Evolutionary conservation across 2,888 invertebrate species (phyloP), one percentile per base, ranked within the genome.

Genomic region (Eudemis profundana): DNA sequence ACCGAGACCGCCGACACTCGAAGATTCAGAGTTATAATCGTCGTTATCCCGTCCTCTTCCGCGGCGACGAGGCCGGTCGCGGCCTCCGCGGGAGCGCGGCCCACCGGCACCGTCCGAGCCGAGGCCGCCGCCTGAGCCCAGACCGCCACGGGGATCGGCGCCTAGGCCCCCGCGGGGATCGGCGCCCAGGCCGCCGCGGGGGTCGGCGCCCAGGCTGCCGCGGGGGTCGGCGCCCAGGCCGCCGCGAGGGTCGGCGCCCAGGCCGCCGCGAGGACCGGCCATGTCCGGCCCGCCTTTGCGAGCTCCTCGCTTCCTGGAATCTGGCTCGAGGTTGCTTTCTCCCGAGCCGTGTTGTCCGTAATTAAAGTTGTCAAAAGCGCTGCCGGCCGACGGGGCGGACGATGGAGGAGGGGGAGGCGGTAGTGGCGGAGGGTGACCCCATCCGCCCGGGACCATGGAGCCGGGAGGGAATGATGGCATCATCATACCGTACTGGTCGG

Each of bases 401-500:
- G 85, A 75, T 33, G 87, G 85, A 61, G 88, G 87, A 10, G 90
- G 89, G 29, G 90, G 91, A 0, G 87, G 88, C 2, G 90, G 87
- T 5, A 86, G 91, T 7, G 90, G 90, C n/a, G 78, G 79, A 23
- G 78, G 77, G 14, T 86, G 87, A 49, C 83, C 73, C 89, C 90
- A 89, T 36, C 81, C 78, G 14, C 83, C 81, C 46, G 80, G 69
- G 10, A 83, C 74, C 82, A 85, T 76, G 4, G 78, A 57, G 50
- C 73, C 70, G 56, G 78, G 68, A 56, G 75, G 62, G 69, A 77
- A 85, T 40, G 73, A 49, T 1, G 85, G 81, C 79, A 90, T 79
- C 86, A 90, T 86, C 86, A 90, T 86, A 64, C 88, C 85, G 68
- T 87, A 91, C 66, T 89, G 90, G 40, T 90, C 90, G 23, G 85